Evolutionary conservation across 2,113 vertebrate species (phyloP), one percentile per base, ranked within the genome.

Genomic region (western clawed frog (Xenopus tropicalis)): DNA sequence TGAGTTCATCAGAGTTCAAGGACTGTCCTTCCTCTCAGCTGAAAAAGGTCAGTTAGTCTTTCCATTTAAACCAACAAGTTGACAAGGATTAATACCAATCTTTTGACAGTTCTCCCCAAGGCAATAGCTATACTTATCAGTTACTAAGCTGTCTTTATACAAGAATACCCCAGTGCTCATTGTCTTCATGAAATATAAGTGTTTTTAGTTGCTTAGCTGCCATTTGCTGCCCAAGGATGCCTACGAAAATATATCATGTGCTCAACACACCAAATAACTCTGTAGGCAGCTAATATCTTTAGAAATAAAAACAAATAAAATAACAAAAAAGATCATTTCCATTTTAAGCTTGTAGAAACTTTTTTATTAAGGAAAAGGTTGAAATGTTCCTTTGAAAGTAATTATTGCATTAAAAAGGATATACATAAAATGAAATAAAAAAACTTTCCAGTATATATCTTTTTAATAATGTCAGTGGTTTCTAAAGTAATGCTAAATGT

Each of bases 171-270:
- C 23, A 24, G 56, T 58, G 73, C 66, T 76, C 68, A 69, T 76
- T 69, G 73, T 76, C 59, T 74, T 68, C 56, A 61, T 74, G 46
- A 61, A 74, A 68, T 74, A 24, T 69, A 76, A 76, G 51, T 69
- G 52, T 16, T 17, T 48, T 11, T 13, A 22, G 66, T 69, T 54
- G 51, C 69, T 63, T 43, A 68, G 64, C 58, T 37, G 43, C 22
- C 66, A 75, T 56, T 48, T 51, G 56, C 43, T 75, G 63, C 24
- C 61, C 24, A 75, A 54, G 66, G 58, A 43, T 62, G 16, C 22
- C 66, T 46, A 2, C 16, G 17, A 64, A 63, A 46, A 74, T 74
- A 48, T 68, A 68, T 61, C 51, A 74, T 62, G 56, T 74, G 9
- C n/a, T 24, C 24, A 69, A 62, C 65, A 16, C 61, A 3, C 29